Base-by-base conservation (phyloP, 2,888 invertebrate genomes). In the Caenorhabditis sp. region DNA sequence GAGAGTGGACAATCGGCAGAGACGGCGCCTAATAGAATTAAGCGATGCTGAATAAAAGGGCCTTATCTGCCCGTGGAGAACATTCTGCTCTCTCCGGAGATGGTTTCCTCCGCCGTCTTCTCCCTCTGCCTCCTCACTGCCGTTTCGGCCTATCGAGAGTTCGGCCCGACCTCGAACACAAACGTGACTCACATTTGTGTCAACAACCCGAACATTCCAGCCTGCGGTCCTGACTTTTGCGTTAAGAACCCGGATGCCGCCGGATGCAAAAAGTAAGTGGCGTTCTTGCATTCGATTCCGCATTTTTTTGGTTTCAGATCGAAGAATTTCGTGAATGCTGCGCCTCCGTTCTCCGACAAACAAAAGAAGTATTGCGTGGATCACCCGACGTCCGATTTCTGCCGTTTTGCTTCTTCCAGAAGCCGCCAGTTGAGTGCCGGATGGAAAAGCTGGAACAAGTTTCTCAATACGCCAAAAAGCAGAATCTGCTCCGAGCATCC, bases 81-180 rank as follows among this genome's bases (percentile, higher is more conserved):
- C n/a, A n/a, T n/a, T n/a, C n/a, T n/a, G n/a, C n/a, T 30, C 30
- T 30, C 46, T 27, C 46, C 27, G 9, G 46, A 46, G 46, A 46
- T 46, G 46, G 27, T 46, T 24, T 27, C n/a, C 46, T n/a, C 6
- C 22, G 9, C n/a, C 22, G n/a, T 46, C 46, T 11, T 27, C 5
- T 26, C 22, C 7, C n/a, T 46, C 26, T 15, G 6, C 13, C 15
- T 46, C 24, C 46, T 46, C n/a, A 2, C 46, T 4, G 46, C 27
- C 2, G 27, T 46, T 13, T 1, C 15, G 2, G 27, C 27, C 13
- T 46, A 7, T n/a, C 22, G 11, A 6, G 20, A 24, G n/a, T 46
- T 46, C 46, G 45, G 2, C 8, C 48, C 48, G 7, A 13, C 30
- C 2, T 48, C 48, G 48, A 30, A 48, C 5, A 4, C 48, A 3